Evolutionary conservation across 1,140 invertebrate species (phyloP).

Genomic region (Pollicipes pollicipes): DNA sequence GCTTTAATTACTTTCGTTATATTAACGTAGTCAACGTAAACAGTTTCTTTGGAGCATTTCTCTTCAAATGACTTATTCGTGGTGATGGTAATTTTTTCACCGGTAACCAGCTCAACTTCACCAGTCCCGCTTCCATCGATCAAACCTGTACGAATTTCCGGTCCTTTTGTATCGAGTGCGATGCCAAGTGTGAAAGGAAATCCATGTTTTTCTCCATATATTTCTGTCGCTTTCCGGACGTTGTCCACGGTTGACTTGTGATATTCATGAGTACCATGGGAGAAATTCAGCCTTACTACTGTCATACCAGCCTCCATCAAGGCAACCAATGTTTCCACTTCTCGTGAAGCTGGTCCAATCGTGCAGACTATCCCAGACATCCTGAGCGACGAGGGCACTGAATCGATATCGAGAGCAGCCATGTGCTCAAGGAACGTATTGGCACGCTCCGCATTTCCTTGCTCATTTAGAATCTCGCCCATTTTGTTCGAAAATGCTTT

Average conservation of each 20-base stretch:
- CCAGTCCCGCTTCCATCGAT: constrained; percentile 73
- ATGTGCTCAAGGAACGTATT: constrained; percentile 19
- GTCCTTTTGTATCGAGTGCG: constrained; percentile 91
- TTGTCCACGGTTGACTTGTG: constrained; percentile 79
- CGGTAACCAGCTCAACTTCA: constrained; percentile 78
- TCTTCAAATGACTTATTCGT: constrained; percentile 67
- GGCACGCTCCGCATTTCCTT: constrained; percentile 16
- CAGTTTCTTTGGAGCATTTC: constrained; percentile 51
- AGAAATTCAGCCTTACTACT: constrained; percentile 92
- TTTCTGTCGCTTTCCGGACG: constrained; percentile 62
- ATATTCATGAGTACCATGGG: constrained; percentile 92
- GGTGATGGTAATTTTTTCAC: constrained; percentile 66
- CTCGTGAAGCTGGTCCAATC: constrained; percentile 81
- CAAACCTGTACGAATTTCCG: constrained; percentile 89
- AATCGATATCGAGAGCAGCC: constrained; percentile 63
- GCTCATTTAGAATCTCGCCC: constrained; percentile 11
- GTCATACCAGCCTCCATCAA: constrained; percentile 99
- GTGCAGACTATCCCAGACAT: constrained; percentile 96
- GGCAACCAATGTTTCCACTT: constrained; percentile 65
- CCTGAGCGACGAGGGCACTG: constrained; percentile 56
- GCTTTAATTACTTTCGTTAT: constrained; percentile 82
- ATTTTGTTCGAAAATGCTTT: neutral
- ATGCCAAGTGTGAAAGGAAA: constrained; percentile 75
- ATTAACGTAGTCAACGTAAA: constrained; percentile 86
- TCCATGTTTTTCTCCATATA: constrained; percentile 51